Percentiles rank a stretch among this genome's conserved stretches.
Conservation (phyloP, 2,797 vertebrate species). For the Esox lucius region DNA sequence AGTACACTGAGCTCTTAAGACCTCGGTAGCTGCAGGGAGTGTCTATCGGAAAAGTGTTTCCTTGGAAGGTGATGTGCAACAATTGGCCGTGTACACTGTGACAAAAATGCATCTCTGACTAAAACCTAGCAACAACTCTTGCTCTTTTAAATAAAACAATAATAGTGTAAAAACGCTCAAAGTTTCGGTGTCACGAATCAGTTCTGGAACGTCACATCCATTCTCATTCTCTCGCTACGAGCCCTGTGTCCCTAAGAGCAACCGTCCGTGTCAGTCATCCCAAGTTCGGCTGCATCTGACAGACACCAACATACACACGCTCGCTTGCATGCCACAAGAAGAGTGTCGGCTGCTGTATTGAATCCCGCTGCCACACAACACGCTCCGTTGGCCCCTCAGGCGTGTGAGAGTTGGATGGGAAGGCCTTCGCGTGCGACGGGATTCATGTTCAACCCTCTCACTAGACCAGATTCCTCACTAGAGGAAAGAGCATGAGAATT, state of each 20-base stretch:
- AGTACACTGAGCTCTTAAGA: no score
- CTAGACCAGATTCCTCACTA: neutral
- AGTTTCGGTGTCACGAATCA: no score
- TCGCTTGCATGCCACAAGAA: neutral
- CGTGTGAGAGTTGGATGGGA: neutral
- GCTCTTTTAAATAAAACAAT: no score
- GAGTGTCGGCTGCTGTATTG: neutral
- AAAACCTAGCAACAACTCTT: no score
- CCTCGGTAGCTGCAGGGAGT: no score
- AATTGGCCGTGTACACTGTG: no score
- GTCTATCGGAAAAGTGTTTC: no score
- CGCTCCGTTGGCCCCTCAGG: neutral
- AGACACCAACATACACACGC: neutral
- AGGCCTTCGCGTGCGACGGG: neutral
- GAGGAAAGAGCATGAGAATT: constrained; percentile 12
- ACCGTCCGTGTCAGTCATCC: neutral
- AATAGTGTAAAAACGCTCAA: no score
- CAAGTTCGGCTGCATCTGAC: neutral
- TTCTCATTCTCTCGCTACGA: neutral
- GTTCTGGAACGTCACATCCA: neutral
- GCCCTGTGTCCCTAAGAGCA: neutral
- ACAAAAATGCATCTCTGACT: no score
- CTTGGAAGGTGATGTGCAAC: no score
- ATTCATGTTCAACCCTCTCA: neutral
- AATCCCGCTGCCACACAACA: neutral